Base-by-base conservation (phyloP, 2,888 invertebrate genomes). In the Eledona agricola region DNA sequence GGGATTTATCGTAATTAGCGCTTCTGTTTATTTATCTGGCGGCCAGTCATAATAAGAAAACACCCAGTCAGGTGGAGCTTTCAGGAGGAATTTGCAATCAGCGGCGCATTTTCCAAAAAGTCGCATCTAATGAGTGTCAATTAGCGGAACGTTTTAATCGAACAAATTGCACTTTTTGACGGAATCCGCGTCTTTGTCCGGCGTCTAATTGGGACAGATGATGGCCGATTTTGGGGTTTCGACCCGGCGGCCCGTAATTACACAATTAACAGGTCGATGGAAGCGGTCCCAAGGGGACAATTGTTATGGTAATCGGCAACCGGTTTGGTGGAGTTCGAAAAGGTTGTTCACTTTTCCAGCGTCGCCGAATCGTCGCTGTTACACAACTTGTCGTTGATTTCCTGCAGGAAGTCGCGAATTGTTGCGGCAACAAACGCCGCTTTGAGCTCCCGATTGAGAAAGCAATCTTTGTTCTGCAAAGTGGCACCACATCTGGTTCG, bases 231-330 rank as follows among this genome's bases (percentile, higher is more conserved):
- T 37, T 46, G 29, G 5, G 37, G 37, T 31, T 35, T 52, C 17
- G 28, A 25, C 43, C 19, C 31, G 11, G 12, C 19, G 29, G 13
- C 57, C 57, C 57, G 62, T 72, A 73, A 73, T 72, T 72, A 70
- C 69, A 71, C 73, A 75, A 74, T 75, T 75, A 74, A 74, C 74
- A 76, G 75, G 75, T 74, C 73, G 74, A 74, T 73, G 72, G 70
- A 67, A 63, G 62, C 63, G 63, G 63, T 62, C 52, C 58, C 51
- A 66, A 61, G 70, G 69, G 72, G 72, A 73, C 75, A 74, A 76
- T 76, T 76, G 76, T 76, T 76, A 76, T 76, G 76, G 70, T 75
- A 75, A 75, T 75, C 69, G 64, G 55, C 56, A 74, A 74, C 76
- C 74, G 75, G 74, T 76, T 74, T 71, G 63, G 67, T n/a, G n/a